phyloP scores from a whole-genome alignment of 2,797 vertebrate genomes.

The Mycteria americana region DNA sequence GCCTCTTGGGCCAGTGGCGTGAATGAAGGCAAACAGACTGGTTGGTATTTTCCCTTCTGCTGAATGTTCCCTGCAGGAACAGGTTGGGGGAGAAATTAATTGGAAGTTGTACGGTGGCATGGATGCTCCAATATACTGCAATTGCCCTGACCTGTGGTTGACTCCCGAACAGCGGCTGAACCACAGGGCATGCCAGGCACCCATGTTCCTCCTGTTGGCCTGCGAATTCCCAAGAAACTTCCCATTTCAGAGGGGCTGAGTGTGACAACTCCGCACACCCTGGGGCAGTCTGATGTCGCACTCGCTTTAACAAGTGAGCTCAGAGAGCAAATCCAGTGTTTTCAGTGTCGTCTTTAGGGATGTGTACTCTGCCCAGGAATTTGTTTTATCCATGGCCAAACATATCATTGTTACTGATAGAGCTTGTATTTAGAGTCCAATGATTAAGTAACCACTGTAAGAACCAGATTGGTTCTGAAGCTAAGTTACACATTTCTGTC shows the following conservation, averaged over 20 bases:
- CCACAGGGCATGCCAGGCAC: background rate
- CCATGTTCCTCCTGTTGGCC: background rate
- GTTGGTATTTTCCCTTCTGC: background rate
- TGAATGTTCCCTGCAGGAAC: background rate
- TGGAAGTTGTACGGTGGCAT: background rate
- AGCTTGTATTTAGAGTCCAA: background rate
- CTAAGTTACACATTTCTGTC: background rate
- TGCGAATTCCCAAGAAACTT: background rate
- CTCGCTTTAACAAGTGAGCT: background rate
- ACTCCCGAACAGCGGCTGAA: background rate
- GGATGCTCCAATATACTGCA: background rate
- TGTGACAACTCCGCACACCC: background rate
- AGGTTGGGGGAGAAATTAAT: background rate
- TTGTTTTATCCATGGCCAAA: background rate
- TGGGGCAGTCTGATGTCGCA: background rate
- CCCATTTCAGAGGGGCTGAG: background rate
- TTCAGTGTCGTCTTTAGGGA: background rate
- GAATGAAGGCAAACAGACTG: background rate
- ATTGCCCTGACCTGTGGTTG: background rate
- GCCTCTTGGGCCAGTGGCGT: background rate
- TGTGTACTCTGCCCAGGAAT: background rate
- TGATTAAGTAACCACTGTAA: background rate
- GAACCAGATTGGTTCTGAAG: background rate
- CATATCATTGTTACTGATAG: background rate
- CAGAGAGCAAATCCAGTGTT: background rate